Base-by-base conservation (phyloP, 2,113 vertebrate genomes). In the Callaeas wilsoni region DNA sequence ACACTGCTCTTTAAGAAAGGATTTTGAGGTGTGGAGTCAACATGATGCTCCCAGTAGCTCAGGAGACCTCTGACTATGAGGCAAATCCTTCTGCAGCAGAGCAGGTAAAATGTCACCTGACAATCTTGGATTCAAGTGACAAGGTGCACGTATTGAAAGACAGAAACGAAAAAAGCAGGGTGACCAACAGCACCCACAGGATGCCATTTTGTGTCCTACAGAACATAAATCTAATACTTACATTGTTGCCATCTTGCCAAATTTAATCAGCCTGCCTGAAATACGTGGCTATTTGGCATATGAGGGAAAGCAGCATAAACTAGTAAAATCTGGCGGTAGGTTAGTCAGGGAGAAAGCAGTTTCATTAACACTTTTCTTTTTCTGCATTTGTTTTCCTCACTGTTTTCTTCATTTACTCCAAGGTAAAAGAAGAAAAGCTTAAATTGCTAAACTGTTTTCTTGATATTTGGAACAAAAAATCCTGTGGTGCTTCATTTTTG, bases 81-180 rank as follows among this genome's bases (percentile, higher is more conserved):
- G 42, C 26, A 87, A 64, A 78, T 68, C 22, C 15, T 86, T 90
- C 13, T 87, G 65, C 50, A 44, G 37, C 63, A 73, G 49, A 57
- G 15, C 13, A 30, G 53, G 70, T 55, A 50, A 44, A 91, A 13
- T 0, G 2, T 33, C 56, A 52, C 13, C 25, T 32, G 64, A 39
- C 47, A 47, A 2, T 60, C 13, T 50, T 65, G 59, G 41, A 13
- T 68, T 59, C 22, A 0, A 39, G 41, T 42, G 59, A 13, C n/a
- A 18, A 23, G 0, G 4, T 74, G 29, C 10, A 14, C 1, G 0
- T 17, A 10, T 15, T 29, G 53, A 32, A 76, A 14, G 71, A 30
- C 8, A 33, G 42, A 8, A 39, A 39, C 4, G 2, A 8, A 16
- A 22, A 82, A 74, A 32, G 6, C 23, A 67, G 52, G 21, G 23